Evolutionary conservation across 2,113 vertebrate species (phyloP), one percentile per base, ranked within the genome.

Genomic region (Trochalopteron elliotii): DNA sequence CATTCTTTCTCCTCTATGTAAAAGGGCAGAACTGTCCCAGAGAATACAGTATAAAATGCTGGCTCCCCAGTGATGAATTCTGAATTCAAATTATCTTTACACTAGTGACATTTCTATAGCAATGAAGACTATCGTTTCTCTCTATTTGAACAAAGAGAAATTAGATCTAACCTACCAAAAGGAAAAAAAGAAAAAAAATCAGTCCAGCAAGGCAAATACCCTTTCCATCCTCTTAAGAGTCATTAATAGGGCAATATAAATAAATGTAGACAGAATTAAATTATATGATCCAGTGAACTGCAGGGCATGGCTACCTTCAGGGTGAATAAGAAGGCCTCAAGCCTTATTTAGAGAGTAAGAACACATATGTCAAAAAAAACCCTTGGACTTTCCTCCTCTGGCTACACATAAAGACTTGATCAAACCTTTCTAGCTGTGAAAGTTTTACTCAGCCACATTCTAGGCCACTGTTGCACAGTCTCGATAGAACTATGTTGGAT

Each of bases 291-390:
- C 24, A 39, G 15, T 31, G 55, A 84, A 17, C 9, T 53, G 25
- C 37, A 78, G 9, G 13, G 18, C 23, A 83, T 17, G 15, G 23
- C 20, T 33, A 5, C 18, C 55, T 47, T 57, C 25, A 61, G 4
- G 6, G 28, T 28, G 7, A 78, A 9, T 49, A 89, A 74, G 15
- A 49, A 44, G 5, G 31, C 8, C 17, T 77, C 17, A 61, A n/a
- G 15, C 20, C 37, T 83, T 42, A 68, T 23, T 70, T 50, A 25
- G 12, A 42, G 12, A 74, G 7, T 57, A 91, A 55, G 19, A 83
- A 63, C 14, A n/a, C 1, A 0, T 7, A 53, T 6, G 28, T 12
- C 6, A 3, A 76, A 76, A 76, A 47, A 61, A 50, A 0, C 4
- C 13, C 6, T 56, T 89, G 37, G 17, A 35, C 55, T 83, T 90